Evolutionary conservation across 2,113 vertebrate species (phyloP).

Genomic region (Poeciliopsis prolifica): DNA sequence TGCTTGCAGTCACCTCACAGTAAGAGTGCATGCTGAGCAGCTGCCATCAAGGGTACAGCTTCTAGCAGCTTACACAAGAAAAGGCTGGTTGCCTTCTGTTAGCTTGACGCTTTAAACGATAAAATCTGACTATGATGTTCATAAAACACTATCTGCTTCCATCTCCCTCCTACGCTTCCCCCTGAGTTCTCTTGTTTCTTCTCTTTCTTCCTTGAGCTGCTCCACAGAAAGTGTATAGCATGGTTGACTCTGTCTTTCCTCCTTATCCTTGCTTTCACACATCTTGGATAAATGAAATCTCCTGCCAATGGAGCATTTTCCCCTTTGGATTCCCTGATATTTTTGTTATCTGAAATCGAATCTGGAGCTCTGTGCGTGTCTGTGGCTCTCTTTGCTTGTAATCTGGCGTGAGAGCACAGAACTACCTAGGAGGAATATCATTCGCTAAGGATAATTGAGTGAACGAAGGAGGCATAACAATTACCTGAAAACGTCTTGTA

Average conservation of each 20-base stretch:
- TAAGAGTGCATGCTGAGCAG: conserved; percentile 32
- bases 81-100: conserved; percentile 63
- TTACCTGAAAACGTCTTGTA: conserved; percentile 49
- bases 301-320: conserved; percentile 65
- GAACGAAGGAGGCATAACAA: conserved; percentile 55
- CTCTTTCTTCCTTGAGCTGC: conserved; percentile 41
- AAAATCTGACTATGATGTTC: conserved; percentile 72
- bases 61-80: conserved; percentile 52
- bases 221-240: conserved; percentile 52
- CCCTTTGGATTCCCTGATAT: conserved; percentile 63
- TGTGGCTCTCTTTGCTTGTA: conserved; percentile 60
- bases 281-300: conserved; percentile 72
- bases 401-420: conserved; percentile 66
- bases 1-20: conserved; percentile 42
- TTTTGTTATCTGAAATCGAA: conserved; percentile 78
- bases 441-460: conserved; percentile 46
- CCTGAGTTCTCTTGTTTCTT: conserved; percentile 41
- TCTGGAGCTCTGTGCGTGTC: conserved; percentile 55
- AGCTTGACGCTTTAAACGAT: conserved; percentile 68
- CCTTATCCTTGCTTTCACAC: conserved; percentile 59
- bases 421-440: conserved; percentile 69
- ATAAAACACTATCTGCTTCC: conserved; percentile 64
- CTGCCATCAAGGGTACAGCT: conserved; percentile 47
- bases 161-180: conserved; percentile 56
- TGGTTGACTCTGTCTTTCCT: conserved; percentile 49